A percentile compares a stretch with the other conserved stretches of the same genome.
phyloP scores from a whole-genome alignment of 53 echinoderm and acorn worm genomes.

The Mesocentrotus franciscanus region DNA sequence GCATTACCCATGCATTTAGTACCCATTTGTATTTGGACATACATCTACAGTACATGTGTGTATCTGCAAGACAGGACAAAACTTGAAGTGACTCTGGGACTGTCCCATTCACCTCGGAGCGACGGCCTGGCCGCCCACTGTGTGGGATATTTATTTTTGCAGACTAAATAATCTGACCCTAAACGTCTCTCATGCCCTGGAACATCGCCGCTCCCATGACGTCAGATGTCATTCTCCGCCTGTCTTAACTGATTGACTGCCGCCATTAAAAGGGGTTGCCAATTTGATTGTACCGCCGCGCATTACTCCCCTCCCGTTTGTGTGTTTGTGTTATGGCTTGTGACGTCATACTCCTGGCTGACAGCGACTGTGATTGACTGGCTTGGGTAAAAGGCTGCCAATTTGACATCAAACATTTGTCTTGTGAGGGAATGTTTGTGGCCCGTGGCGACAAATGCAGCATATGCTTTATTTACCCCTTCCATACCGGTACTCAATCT shows the following conservation, averaged over 20 bases:
- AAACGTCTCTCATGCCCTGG: conserved; percentile 36
- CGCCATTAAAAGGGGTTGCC: not conserved
- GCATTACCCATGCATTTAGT: too few relatives aligned
- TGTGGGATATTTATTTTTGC: conserved; percentile 53
- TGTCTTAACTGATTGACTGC: conserved; percentile 56
- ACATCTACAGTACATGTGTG: too few relatives aligned
- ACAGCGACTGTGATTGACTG: conserved; percentile 24
- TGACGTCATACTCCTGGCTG: conserved; percentile 25
- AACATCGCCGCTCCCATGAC: conserved; percentile 10
- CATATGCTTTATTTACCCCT: not conserved
- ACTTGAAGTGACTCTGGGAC: not conserved
- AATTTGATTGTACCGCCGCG: not conserved
- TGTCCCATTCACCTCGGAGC: not conserved
- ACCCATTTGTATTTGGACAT: too few relatives aligned
- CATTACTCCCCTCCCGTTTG: not conserved
- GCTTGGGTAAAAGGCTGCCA: not conserved
- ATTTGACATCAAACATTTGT: conserved; percentile 37
- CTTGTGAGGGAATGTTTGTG: conserved; percentile 22
- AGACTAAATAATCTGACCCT: conserved; percentile 60
- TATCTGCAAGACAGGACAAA: not conserved
- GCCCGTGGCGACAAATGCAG: not conserved
- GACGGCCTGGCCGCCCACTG: not conserved
- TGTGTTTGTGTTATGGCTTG: conserved; percentile 45
- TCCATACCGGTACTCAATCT: not conserved
- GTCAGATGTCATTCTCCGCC: conserved; percentile 42